A percentile compares a stretch with the other conserved stretches of the same genome.
phyloP scores from a whole-genome alignment of 2,113 vertebrate species.

The Neoarius graeffei region DNA sequence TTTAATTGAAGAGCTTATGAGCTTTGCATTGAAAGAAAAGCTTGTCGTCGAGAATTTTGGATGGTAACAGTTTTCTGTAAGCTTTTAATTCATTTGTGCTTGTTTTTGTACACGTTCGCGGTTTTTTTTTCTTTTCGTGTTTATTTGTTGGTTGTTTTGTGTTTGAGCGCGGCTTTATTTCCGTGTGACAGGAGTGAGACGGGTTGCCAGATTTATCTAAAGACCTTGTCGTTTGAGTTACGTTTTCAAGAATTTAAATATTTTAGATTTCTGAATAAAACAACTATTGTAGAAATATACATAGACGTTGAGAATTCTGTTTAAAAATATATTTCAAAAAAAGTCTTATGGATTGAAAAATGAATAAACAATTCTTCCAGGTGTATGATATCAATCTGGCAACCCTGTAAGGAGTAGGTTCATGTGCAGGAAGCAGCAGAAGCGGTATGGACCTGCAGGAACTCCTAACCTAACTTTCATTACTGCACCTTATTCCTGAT shows the following conservation, averaged over 20 bases:
- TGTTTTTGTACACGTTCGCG: not conserved
- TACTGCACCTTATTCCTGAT: not conserved
- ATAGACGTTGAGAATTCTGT: not conserved
- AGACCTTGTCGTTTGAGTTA: not conserved
- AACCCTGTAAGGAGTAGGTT: not conserved
- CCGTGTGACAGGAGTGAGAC: slow-evolving; percentile 5
- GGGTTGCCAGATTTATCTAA: not conserved
- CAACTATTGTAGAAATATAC: not conserved
- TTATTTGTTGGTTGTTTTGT: slow-evolving; percentile 1
- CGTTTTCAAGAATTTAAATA: not conserved
- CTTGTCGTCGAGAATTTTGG: not conserved
- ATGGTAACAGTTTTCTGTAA: not conserved
- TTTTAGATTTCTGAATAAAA: not conserved
- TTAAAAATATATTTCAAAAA: too few relatives aligned
- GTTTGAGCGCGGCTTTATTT: slow-evolving; percentile 16
- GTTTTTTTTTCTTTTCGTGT: not conserved
- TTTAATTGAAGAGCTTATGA: slow-evolving; percentile 24
- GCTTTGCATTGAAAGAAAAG: not conserved
- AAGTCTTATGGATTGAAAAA: not conserved
- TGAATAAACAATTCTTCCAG: not conserved
- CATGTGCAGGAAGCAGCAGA: slow-evolving; percentile 36
- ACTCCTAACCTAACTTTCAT: slow-evolving; percentile 4
- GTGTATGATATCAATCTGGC: not conserved
- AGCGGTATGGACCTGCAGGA: slow-evolving; percentile 7
- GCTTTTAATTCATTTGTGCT: not conserved